Percentiles rank a stretch among this genome's conserved stretches.
These are phyloP conservation scores for Epinephelus coioides DNA, from an alignment of 2,797 vertebrate genomes.

Conservation along the genomic window DNA sequence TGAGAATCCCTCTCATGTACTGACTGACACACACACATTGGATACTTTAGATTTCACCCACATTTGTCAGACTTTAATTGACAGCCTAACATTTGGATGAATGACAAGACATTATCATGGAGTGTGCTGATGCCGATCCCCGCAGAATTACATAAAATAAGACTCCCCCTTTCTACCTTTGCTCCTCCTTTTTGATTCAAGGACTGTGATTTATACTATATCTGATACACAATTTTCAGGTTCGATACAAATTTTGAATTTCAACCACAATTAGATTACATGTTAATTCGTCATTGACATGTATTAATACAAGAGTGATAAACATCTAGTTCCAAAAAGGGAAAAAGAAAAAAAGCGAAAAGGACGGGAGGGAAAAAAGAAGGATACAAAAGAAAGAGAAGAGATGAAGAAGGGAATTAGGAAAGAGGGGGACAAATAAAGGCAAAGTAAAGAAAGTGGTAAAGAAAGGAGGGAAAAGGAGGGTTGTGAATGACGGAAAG, in stretches of 20 bases:
- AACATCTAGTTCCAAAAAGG: too few relatives aligned
- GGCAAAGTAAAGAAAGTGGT: too few relatives aligned
- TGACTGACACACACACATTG: conserved; percentile 11
- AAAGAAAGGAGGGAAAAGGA: not conserved
- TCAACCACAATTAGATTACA: too few relatives aligned
- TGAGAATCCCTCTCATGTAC: not conserved
- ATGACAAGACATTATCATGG: conserved; percentile 45
- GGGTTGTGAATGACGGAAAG: not conserved
- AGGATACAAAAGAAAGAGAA: not conserved
- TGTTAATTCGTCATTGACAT: too few relatives aligned
- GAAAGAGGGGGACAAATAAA: not conserved
- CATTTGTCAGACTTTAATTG: conserved; percentile 72
- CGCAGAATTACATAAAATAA: not conserved
- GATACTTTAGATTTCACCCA: conserved; percentile 26
- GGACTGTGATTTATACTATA: not conserved
- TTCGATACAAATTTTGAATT: not conserved
- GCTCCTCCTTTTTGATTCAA: not conserved
- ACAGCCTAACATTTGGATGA: conserved; percentile 80
- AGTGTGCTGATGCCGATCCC: conserved; percentile 1
- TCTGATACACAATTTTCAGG: not conserved
- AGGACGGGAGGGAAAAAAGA: too few relatives aligned
- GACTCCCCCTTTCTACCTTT: not conserved
- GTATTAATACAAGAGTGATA: too few relatives aligned
- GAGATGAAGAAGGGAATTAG: too few relatives aligned
- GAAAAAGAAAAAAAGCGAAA: too few relatives aligned